phyloP scores from a whole-genome alignment of 2,797 vertebrate species.

The Choloepus didactylus region DNA sequence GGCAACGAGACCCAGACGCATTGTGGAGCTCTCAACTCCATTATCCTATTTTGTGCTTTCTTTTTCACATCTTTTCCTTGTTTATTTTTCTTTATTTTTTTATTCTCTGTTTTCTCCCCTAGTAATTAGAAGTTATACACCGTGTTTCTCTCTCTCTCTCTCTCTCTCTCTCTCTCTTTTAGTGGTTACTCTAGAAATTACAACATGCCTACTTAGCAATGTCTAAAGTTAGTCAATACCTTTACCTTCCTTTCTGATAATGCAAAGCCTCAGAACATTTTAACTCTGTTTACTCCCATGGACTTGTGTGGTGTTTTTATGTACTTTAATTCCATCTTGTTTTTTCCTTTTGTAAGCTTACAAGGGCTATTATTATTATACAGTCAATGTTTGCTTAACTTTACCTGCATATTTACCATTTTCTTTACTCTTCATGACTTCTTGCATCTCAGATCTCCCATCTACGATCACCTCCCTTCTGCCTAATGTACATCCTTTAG shows the following conservation, averaged over 20 bases:
- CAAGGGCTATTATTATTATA: constrained; percentile 5
- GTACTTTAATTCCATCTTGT: constrained; percentile 24
- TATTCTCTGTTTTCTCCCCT: constrained; percentile 22
- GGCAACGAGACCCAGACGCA: not conserved
- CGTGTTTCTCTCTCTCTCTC: not conserved
- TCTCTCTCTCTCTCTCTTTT: constrained; percentile 47
- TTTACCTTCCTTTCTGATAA: constrained; percentile 58
- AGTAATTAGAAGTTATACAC: not conserved
- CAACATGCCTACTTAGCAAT: constrained; percentile 9
- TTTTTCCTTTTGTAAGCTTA: constrained; percentile 17
- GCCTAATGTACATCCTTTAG: not conserved
- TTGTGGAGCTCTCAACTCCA: not conserved
- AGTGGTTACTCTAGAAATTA: constrained; percentile 11
- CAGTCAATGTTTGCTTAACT: not conserved
- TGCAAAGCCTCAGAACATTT: not conserved
- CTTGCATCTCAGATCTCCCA: not conserved
- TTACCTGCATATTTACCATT: not conserved
- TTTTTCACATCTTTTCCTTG: constrained; percentile 18
- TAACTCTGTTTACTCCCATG: not conserved
- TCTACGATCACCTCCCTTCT: constrained; percentile 15
- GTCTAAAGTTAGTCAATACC: constrained; percentile 23
- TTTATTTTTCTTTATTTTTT: constrained; percentile 33
- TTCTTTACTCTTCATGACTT: not conserved
- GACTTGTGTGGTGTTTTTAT: not conserved
- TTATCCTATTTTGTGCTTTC: not conserved